A percentile compares a stretch with the other conserved stretches of the same genome.
phyloP scores from a whole-genome alignment of 1,140 invertebrate species.

The Oryctes rhinoceros region DNA sequence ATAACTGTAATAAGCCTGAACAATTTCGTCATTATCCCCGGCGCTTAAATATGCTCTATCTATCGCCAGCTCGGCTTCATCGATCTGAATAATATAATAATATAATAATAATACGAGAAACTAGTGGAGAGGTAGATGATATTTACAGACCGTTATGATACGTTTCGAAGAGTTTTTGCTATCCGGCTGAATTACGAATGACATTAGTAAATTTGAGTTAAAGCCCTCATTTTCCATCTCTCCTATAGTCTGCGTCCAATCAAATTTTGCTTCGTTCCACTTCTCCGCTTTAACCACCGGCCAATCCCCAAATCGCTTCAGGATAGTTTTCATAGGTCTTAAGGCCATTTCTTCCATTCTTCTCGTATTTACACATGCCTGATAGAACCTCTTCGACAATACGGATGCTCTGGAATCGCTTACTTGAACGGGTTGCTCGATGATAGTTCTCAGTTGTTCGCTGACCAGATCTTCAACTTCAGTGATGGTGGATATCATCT shows the following conservation, averaged over 20 bases:
- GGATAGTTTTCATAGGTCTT: slow-evolving; percentile 72
- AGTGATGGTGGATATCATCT: slow-evolving; percentile 81
- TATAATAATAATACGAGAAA: not conserved
- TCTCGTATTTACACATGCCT: slow-evolving; percentile 85
- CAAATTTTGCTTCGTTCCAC: slow-evolving; percentile 74
- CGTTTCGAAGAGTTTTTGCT: slow-evolving; percentile 88
- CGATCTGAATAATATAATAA: slow-evolving; percentile 84
- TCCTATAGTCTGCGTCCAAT: slow-evolving; percentile 85
- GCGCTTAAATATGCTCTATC: slow-evolving; percentile 90
- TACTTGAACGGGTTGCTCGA: slow-evolving; percentile 72
- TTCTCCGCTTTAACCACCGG: slow-evolving; percentile 80
- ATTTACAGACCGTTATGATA: slow-evolving; percentile 82
- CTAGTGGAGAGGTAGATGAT: not conserved
- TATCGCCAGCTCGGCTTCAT: slow-evolving; percentile 89
- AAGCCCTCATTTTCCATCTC: slow-evolving; percentile 81
- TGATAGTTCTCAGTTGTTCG: slow-evolving; percentile 77
- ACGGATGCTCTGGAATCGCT: slow-evolving; percentile 77
- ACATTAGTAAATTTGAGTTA: slow-evolving; percentile 91
- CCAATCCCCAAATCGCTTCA: slow-evolving; percentile 86
- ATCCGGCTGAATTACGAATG: slow-evolving; percentile 88
- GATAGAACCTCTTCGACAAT: slow-evolving; percentile 80
- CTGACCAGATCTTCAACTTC: slow-evolving; percentile 81
- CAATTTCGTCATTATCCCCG: slow-evolving; percentile 80
- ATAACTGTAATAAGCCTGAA: slow-evolving; percentile 81
- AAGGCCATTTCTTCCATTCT: slow-evolving; percentile 78